phyloP scores from a whole-genome alignment of 64 coral and sea anemone species.

The Pocillopora damicornis region DNA sequence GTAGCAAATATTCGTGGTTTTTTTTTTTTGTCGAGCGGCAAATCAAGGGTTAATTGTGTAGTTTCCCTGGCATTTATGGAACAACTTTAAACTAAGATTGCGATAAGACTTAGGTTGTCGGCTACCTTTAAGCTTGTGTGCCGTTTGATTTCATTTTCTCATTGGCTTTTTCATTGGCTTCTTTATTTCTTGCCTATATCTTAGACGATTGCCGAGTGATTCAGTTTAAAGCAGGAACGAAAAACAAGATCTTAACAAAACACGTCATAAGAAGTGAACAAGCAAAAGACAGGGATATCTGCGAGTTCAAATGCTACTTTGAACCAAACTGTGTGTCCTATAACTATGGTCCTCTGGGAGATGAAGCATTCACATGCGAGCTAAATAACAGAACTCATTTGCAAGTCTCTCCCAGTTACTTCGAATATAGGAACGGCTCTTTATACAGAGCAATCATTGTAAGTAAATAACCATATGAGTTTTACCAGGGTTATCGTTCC shows the following conservation, averaged over 20 bases:
- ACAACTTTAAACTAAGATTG: no score
- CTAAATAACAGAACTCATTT: not conserved
- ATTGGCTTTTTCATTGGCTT: no score
- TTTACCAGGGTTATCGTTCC: not conserved
- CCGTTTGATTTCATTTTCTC: no score
- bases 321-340: constrained; percentile 27
- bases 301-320: constrained; percentile 7
- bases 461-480: not conserved
- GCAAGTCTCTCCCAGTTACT: not conserved
- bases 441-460: not conserved
- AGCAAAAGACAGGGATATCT: not conserved
- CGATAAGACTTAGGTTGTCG: no score
- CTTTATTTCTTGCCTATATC: no score
- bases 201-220: constrained; percentile 1
- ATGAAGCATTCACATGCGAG: not conserved
- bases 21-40: no score
- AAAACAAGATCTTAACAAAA: not conserved
- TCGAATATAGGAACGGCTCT: not conserved
- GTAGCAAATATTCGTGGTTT: no score
- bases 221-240: not conserved
- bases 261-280: not conserved
- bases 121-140: no score
- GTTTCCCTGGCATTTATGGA: no score
- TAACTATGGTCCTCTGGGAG: constrained; percentile 2
- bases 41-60: no score